Percentiles rank a stretch among this genome's conserved stretches.
These are phyloP conservation scores for Caenorhabditis inopinata DNA, from an alignment of 1,140 invertebrate genomes.

Conservation along the genomic window DNA sequence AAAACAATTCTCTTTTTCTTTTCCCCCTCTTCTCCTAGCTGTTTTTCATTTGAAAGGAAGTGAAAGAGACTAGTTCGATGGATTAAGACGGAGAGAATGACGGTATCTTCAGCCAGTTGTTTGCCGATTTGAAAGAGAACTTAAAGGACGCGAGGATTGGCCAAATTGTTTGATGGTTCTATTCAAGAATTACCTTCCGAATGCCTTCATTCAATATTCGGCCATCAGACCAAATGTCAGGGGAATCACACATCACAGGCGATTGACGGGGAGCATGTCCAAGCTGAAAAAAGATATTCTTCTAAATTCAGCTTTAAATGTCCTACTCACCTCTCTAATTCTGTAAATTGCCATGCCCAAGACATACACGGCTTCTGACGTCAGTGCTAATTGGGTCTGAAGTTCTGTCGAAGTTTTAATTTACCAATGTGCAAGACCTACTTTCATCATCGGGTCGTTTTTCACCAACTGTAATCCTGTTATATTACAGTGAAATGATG, in stretches of 20 bases:
- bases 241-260: conserved; percentile 59
- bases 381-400: conserved; percentile 60
- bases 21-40: neutral
- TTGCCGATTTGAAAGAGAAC: conserved; percentile 18
- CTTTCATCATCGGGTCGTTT: conserved; percentile 58
- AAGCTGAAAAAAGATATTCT: conserved; percentile 29
- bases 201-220: conserved; percentile 51
- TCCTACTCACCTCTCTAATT: conserved; percentile 34
- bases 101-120: neutral
- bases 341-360: conserved; percentile 53
- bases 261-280: conserved; percentile 45
- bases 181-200: conserved; percentile 48
- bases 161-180: conserved; percentile 2
- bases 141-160: neutral
- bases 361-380: conserved; percentile 58
- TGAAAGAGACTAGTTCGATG: conserved; percentile 7
- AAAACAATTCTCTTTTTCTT: neutral
- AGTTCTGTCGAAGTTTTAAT: neutral
- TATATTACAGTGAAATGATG: conserved; percentile 61
- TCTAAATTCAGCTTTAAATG: neutral
- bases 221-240: conserved; percentile 59
- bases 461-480: conserved; percentile 60
- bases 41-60: neutral
- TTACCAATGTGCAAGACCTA: conserved; percentile 18
- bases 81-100: conserved; percentile 21